Evolutionary conservation across 2,113 vertebrate species (phyloP).

Genomic region (Setophaga petechia): DNA sequence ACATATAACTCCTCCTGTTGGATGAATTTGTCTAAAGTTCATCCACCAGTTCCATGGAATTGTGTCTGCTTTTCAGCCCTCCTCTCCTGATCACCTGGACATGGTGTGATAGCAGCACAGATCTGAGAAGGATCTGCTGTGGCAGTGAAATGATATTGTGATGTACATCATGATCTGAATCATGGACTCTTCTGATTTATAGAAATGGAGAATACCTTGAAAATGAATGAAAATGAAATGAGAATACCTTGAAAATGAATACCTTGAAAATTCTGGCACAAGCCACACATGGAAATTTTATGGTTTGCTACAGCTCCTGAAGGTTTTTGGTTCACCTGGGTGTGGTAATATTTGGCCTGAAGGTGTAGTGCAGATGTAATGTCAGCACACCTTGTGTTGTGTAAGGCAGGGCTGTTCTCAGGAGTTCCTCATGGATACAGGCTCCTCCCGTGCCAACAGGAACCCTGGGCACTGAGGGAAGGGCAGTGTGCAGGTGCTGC

Average conservation of each 20-base stretch:
- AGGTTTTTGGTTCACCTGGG: not conserved
- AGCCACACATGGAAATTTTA: accelerated
- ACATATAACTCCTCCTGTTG: not conserved
- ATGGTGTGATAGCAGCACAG: not conserved
- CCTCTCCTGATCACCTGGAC: not conserved
- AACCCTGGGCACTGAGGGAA: accelerated
- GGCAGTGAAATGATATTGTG: accelerated
- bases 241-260: not conserved
- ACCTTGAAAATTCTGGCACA: not conserved
- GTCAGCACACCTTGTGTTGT: not conserved
- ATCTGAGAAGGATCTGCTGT: not conserved
- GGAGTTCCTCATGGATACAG: not conserved
- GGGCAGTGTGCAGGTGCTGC: not conserved
- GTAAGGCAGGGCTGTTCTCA: not conserved
- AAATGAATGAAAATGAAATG: not conserved
- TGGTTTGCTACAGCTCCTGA: not conserved
- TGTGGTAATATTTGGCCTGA: slow-evolving; percentile 3
- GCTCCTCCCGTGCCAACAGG: not conserved
- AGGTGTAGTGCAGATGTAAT: not conserved
- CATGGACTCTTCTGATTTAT: not conserved
- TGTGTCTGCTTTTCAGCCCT: not conserved
- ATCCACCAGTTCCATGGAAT: not conserved
- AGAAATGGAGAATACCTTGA: not conserved
- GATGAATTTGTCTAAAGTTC: not conserved
- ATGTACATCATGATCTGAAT: accelerated